A percentile compares a stretch with the other conserved stretches of the same genome.
phyloP scores from a whole-genome alignment of 2,113 vertebrate species.

The Phalacrocorax aristotelis region DNA sequence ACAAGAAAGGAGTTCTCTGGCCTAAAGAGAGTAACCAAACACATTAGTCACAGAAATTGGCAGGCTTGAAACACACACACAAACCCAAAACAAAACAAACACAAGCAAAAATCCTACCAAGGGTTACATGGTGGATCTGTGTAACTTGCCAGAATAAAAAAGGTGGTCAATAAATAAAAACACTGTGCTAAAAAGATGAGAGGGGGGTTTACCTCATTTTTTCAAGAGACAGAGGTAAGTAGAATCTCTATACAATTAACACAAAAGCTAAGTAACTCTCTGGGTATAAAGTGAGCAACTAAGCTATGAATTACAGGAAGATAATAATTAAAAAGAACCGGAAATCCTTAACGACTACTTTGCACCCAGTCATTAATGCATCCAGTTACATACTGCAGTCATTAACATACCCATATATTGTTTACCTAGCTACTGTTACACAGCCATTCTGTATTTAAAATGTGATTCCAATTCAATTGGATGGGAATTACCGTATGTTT shows the following conservation, averaged over 20 bases:
- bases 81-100: not conserved
- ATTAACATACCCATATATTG: not conserved
- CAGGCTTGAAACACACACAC: not conserved
- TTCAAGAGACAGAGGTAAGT: not conserved
- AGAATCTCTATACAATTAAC: not conserved
- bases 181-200: not conserved
- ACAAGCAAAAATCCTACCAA: not conserved
- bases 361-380: not conserved
- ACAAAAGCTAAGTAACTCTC: not conserved
- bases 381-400: not conserved
- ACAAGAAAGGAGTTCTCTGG: not conserved
- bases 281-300: not conserved
- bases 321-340: not conserved
- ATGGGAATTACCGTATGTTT: not conserved
- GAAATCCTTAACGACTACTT: not conserved
- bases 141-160: not conserved
- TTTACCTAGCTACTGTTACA: not conserved
- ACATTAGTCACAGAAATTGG: not conserved
- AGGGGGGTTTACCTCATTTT: rapidly evolving
- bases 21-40: not conserved
- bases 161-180: not conserved
- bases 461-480: not conserved
- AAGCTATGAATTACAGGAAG: not conserved
- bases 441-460: not conserved
- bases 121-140: not conserved